Conservation (phyloP, 1,140 invertebrate genomes). For the Habropoda laboriosa region DNA sequence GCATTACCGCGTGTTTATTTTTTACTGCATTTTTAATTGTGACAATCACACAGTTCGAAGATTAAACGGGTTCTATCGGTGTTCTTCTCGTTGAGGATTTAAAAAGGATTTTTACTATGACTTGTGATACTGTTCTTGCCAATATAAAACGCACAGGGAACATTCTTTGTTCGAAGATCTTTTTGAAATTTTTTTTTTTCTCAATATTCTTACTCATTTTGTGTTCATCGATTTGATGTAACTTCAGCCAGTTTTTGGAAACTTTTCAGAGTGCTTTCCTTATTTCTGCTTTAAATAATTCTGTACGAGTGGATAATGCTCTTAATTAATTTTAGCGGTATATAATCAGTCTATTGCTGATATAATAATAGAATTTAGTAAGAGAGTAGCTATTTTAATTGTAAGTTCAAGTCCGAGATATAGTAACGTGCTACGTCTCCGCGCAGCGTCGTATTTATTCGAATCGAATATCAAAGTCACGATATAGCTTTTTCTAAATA, state of each 20-base stretch:
- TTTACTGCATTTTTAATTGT: too few relatives aligned
- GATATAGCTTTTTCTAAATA: neutral
- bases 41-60: too few relatives aligned
- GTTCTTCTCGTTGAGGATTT: neutral
- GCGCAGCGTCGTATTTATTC: neutral
- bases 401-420: neutral
- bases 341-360: neutral
- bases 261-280: neutral
- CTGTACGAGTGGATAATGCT: conserved; percentile 5
- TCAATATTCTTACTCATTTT: neutral
- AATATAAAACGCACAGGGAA: neutral
- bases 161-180: neutral
- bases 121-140: conserved; percentile 34
- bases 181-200: neutral
- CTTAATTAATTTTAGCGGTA: neutral
- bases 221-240: neutral
- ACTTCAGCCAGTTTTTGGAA: neutral
- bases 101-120: neutral
- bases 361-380: neutral
- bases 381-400: neutral
- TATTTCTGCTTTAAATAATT: neutral
- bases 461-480: neutral
- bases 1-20: neutral
- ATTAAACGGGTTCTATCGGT: neutral
- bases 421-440: neutral